These are phyloP conservation scores for Drosophila mulleri DNA, from an alignment of 2,888 invertebrate species.

Conservation along the genomic window DNA sequence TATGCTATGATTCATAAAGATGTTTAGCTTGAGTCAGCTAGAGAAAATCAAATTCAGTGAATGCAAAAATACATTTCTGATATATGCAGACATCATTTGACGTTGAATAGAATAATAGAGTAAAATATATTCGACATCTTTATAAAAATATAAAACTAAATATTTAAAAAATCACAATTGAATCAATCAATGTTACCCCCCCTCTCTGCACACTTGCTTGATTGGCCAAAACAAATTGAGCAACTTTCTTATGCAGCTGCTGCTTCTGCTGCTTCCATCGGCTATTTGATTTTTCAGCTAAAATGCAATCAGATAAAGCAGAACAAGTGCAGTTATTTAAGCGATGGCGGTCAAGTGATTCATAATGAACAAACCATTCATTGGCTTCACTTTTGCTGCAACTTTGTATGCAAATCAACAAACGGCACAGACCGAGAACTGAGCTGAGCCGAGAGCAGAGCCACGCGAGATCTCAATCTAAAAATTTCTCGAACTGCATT, in stretches of 20 bases:
- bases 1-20: not conserved
- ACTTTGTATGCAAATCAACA: conserved; percentile 59
- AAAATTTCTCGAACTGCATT: conserved; percentile 40
- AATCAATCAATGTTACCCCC: not conserved
- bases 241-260: not conserved
- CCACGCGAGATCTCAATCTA: conserved; percentile 48
- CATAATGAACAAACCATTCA: conserved; percentile 34
- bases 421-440: not conserved
- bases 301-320: conserved; percentile 5
- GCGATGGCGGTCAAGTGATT: conserved; percentile 32
- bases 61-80: not conserved
- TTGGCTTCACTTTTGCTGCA: conserved; percentile 55
- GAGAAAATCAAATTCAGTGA: not conserved
- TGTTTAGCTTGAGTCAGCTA: not conserved
- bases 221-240: not conserved
- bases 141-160: too few species aligned
- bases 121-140: too few species aligned
- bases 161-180: not conserved
- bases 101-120: too few species aligned
- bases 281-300: not conserved
- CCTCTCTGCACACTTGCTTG: not conserved
- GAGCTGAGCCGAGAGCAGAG: not conserved
- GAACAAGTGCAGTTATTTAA: conserved; percentile 26
- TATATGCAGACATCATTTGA: not conserved
- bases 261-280: not conserved